Percentiles rank a stretch among this genome's conserved stretches.
phyloP scores from a whole-genome alignment of 2,888 invertebrate species.

The Archips crataeganus region DNA sequence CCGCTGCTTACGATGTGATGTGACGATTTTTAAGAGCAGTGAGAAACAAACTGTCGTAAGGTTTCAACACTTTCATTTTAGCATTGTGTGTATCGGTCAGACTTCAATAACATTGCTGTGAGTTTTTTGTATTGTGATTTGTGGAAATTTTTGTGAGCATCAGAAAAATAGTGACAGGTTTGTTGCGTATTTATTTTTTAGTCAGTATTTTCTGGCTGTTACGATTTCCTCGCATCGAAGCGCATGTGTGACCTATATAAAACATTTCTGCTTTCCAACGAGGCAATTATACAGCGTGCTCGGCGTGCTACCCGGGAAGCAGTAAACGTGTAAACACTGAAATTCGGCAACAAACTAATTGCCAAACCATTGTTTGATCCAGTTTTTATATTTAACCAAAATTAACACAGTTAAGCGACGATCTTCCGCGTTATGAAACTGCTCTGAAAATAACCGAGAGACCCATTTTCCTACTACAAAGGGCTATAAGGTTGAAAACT shows the following conservation, averaged over 20 bases:
- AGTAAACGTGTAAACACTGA: slow-evolving; percentile 19
- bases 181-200: slow-evolving; percentile 20
- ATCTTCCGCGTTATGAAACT: slow-evolving; percentile 27
- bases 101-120: slow-evolving; percentile 8
- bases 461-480: slow-evolving; percentile 20
- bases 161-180: slow-evolving; percentile 25
- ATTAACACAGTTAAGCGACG: slow-evolving; percentile 3
- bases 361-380: slow-evolving; percentile 24
- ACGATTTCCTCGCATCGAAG: slow-evolving; percentile 8
- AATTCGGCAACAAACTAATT: slow-evolving; percentile 19
- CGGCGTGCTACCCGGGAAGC: slow-evolving; percentile 13
- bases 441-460: slow-evolving; percentile 23
- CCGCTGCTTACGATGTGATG: slow-evolving; percentile 48
- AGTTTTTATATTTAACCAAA: slow-evolving; percentile 10
- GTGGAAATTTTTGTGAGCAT: slow-evolving; percentile 10
- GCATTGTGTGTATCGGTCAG: slow-evolving; percentile 24
- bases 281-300: slow-evolving; percentile 26
- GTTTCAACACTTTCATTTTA: slow-evolving; percentile 41
- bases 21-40: slow-evolving; percentile 67
- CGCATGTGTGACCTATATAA: slow-evolving; percentile 32
- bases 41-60: slow-evolving; percentile 60
- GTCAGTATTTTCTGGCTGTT: slow-evolving; percentile 5
- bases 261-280: slow-evolving; percentile 24
- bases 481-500: neutral
- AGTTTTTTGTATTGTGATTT: slow-evolving; percentile 14